Evolutionary conservation across 2,888 invertebrate genomes (phyloP).

Genomic region (Thereva unica): DNA sequence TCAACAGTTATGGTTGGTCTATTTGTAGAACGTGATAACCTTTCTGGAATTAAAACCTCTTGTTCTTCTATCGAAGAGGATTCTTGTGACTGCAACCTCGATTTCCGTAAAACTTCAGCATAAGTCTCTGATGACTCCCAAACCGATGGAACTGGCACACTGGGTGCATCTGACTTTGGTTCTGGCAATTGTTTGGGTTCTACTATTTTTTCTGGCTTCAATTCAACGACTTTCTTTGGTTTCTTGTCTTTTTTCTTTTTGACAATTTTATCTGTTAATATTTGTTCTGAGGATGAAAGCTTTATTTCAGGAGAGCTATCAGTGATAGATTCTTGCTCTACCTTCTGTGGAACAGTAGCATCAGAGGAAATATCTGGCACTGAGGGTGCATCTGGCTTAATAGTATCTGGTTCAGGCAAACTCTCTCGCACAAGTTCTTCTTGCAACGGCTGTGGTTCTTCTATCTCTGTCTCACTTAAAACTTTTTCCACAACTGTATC

Average conservation of each 20-base stretch:
- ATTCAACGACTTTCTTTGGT: slow-evolving; percentile 1
- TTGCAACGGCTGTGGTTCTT: too few relatives aligned
- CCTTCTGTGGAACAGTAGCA: too few relatives aligned
- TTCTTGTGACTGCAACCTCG: background rate
- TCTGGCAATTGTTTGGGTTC: slow-evolving; percentile 2
- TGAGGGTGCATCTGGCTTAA: too few relatives aligned
- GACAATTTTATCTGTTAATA: background rate
- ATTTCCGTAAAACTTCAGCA: slow-evolving; percentile 50
- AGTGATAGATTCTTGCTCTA: too few relatives aligned
- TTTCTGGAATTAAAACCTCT: slow-evolving; percentile 31
- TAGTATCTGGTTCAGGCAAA: too few relatives aligned
- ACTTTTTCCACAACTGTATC: too few relatives aligned
- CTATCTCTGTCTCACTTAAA: too few relatives aligned
- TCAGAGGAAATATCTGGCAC: too few relatives aligned
- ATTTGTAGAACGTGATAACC: slow-evolving; percentile 47
- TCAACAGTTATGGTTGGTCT: slow-evolving; percentile 47
- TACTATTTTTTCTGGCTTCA: background rate
- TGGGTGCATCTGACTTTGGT: slow-evolving; percentile 15
- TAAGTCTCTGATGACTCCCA: slow-evolving; percentile 54
- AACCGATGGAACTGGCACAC: slow-evolving; percentile 44
- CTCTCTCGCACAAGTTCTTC: too few relatives aligned
- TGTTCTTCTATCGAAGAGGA: background rate
- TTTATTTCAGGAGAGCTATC: too few relatives aligned
- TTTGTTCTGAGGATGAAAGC: too few relatives aligned
- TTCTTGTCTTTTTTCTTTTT: slow-evolving; percentile 14